Evolutionary conservation across 2,113 vertebrate species (phyloP).

Genomic region (Micronisus gabar): DNA sequence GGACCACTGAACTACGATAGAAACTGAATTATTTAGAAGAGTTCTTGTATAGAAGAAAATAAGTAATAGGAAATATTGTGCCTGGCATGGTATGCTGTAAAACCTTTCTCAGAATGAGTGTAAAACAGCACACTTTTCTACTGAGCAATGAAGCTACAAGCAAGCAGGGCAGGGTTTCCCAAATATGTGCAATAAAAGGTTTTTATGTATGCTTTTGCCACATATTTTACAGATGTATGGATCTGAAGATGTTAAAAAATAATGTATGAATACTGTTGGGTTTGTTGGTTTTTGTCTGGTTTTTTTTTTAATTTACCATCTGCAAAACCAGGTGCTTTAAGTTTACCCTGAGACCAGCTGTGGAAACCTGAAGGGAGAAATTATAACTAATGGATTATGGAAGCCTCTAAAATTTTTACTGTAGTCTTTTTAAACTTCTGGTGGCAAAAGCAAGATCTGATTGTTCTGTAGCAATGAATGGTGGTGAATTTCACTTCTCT

Average conservation of each 20-base stretch:
- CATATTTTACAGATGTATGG: slow-evolving; percentile 32
- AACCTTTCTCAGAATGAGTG: not conserved
- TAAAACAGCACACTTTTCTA: not conserved
- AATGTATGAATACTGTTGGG: not conserved
- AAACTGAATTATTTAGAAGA: slow-evolving; percentile 8
- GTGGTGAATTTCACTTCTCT: not conserved
- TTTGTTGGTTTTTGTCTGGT: not conserved
- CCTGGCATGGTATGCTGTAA: not conserved
- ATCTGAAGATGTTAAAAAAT: slow-evolving; percentile 46
- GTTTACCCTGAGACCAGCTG: slow-evolving; percentile 41
- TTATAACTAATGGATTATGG: slow-evolving; percentile 15
- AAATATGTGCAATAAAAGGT: not conserved
- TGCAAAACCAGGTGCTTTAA: slow-evolving; percentile 46
- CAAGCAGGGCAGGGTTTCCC: not conserved
- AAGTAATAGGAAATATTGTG: not conserved
- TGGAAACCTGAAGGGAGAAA: slow-evolving; percentile 36
- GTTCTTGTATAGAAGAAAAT: not conserved
- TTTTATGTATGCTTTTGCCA: not conserved
- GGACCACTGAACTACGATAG: not conserved
- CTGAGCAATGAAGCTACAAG: not conserved
- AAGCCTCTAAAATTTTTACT: slow-evolving; percentile 14
- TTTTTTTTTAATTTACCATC: not conserved
- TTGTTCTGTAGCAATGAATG: not conserved
- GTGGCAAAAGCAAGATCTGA: not conserved
- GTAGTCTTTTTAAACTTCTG: slow-evolving; percentile 19